Evolutionary conservation across 2,888 invertebrate genomes (phyloP), one percentile per base, ranked within the genome.

Genomic region (Callyntrura guangdongensis): DNA sequence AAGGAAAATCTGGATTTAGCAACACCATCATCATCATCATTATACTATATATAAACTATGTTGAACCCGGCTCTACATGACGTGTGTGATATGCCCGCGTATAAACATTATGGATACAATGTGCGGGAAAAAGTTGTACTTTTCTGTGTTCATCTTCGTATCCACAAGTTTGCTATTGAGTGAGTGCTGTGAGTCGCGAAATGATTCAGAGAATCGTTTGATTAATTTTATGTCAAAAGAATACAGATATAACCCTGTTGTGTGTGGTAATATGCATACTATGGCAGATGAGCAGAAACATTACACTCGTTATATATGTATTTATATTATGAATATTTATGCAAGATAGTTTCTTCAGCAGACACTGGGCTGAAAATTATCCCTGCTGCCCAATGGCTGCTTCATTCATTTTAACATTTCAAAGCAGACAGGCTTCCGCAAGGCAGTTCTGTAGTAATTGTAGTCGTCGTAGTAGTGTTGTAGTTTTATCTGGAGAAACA

Each of bases 151-250:
- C 17, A n/a, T n/a, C 36, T 36, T 6, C 69, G 9, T 45, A 17
- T 45, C 14, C 17, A 69, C 36, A 45, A 69, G 77, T 79, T 25
- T 56, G 56, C 79, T 79, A 27, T 53, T 45, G 45, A 64, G 64
- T 20, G 64, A 49, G 67, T 53, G 25, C 22, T 83, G 12, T 8
- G 45, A 25, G 83, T 82, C 77, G 27, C 79, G 20, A 8, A 67
- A 49, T 20, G 45, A 74, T 74, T 85, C 85, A 61, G 59, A 85
- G 85, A 85, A 85, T 59, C 56, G 74, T 79, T 86, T 88, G 88
- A 88, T 88, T 88, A 88, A 88, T 88, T 87, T 81, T 72, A 47
- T 82, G 82, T 45, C 81, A 69, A 49, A 69, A 61, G 56, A 22
- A 1, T 25, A 22, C 11, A 25, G 56, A 25, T 20, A 79, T 25